A percentile compares a stretch with the other conserved stretches of the same genome.
phyloP scores from a whole-genome alignment of 2,113 vertebrate species.

The Tonatia bakeri region DNA sequence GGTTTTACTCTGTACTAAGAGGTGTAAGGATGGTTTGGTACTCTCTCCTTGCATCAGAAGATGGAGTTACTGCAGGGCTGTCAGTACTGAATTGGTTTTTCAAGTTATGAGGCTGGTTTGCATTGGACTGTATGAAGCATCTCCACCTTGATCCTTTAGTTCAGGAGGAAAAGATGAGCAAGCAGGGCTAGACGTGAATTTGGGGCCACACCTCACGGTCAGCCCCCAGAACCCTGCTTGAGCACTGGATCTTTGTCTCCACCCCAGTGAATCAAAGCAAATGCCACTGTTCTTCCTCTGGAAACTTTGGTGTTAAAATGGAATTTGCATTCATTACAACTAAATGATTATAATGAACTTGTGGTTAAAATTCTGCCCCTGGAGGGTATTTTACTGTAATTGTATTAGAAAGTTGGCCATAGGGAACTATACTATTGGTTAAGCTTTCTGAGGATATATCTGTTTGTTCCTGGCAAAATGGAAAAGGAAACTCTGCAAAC shows the following conservation, averaged over 20 bases:
- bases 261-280: background rate
- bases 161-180: background rate
- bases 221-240: background rate
- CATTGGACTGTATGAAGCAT: background rate
- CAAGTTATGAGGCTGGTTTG: background rate
- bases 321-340: constrained; percentile 47
- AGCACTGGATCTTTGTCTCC: background rate
- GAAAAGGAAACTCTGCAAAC: background rate
- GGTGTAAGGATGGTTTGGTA: background rate
- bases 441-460: constrained; percentile 12
- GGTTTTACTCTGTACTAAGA: background rate
- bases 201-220: background rate
- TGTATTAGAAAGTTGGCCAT: constrained; percentile 57
- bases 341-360: constrained; percentile 50
- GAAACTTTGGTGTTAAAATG: constrained; percentile 49
- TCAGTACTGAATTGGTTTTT: background rate
- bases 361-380: constrained; percentile 34
- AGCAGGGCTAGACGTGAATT: background rate
- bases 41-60: background rate
- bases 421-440: constrained; percentile 26
- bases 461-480: background rate
- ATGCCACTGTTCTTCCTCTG: background rate
- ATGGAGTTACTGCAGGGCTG: background rate
- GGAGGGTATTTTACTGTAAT: constrained; percentile 35
- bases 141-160: background rate